These are phyloP conservation scores for Adelosebastes latens DNA, from an alignment of 2,797 vertebrate species.

Conservation along the genomic window DNA sequence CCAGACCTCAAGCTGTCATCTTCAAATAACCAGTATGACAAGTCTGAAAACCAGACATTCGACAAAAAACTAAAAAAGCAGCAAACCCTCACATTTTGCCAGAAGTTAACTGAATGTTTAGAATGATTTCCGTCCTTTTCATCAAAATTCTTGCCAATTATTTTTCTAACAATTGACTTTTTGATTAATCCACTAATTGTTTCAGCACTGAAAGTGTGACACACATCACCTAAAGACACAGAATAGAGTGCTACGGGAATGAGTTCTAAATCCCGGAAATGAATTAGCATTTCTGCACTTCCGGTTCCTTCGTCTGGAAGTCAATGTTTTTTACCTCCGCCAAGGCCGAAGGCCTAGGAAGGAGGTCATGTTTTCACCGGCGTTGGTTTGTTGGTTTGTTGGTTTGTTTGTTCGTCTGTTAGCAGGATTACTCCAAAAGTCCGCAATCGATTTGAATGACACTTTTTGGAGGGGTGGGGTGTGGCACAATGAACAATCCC, in stretches of 20 bases:
- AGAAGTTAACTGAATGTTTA: neutral
- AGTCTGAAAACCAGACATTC: neutral
- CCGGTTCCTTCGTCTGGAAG: no score
- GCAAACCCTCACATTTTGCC: neutral
- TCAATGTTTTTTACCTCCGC: no score
- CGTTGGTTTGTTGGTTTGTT: no score
- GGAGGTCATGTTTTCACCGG: no score
- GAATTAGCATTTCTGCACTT: no score
- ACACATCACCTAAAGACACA: neutral
- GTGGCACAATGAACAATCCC: no score
- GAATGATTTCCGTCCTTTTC: neutral
- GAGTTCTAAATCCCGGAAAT: no score
- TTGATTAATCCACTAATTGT: neutral
- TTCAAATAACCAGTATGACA: neutral
- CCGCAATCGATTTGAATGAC: no score
- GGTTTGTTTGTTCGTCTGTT: no score
- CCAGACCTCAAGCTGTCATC: neutral
- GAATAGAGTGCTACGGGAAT: neutral
- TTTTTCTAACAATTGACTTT: neutral
- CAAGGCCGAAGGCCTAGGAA: no score
- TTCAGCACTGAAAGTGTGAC: neutral
- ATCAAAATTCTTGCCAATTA: neutral
- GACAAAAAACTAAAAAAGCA: neutral
- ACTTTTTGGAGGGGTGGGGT: no score
- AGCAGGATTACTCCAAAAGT: no score